phyloP scores from a whole-genome alignment of 2,113 vertebrate species.

The Xerus inauris region DNA sequence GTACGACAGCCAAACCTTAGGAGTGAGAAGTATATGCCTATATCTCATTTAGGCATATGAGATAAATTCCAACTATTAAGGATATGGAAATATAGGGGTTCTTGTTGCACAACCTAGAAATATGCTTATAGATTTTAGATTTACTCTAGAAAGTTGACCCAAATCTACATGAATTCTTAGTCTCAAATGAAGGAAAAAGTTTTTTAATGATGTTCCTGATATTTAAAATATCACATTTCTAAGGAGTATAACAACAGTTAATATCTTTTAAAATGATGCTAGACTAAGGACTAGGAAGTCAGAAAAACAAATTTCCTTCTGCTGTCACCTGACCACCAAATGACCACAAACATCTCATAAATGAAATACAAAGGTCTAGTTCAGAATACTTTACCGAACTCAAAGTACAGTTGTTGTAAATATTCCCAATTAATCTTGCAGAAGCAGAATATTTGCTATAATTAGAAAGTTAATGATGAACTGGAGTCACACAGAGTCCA shows the following conservation, averaged over 20 bases:
- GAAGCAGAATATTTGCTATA: conserved; percentile 18
- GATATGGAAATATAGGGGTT: background rate
- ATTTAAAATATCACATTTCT: conserved; percentile 22
- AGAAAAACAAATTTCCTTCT: conserved; percentile 47
- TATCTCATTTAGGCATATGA: background rate
- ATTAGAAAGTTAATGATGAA: conserved; percentile 56
- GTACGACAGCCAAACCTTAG: background rate
- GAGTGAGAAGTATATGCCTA: background rate
- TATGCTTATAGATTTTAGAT: background rate
- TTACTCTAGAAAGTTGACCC: background rate
- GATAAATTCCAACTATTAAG: conserved; percentile 16
- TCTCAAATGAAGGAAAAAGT: conserved; percentile 29
- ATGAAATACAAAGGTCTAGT: conserved; percentile 52
- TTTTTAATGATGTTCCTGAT: background rate
- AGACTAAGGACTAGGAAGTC: background rate
- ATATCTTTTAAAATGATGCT: conserved; percentile 34
- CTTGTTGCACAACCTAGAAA: background rate
- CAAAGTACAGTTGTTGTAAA: conserved; percentile 37
- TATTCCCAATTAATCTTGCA: background rate
- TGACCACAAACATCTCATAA: conserved; percentile 46
- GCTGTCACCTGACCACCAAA: conserved; percentile 1
- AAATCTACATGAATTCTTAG: background rate
- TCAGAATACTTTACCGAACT: background rate
- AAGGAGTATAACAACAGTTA: background rate
- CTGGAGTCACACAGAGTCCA: background rate